Conservation (phyloP, 1,140 invertebrate species). For the Acyrthosiphon pisum region DNA sequence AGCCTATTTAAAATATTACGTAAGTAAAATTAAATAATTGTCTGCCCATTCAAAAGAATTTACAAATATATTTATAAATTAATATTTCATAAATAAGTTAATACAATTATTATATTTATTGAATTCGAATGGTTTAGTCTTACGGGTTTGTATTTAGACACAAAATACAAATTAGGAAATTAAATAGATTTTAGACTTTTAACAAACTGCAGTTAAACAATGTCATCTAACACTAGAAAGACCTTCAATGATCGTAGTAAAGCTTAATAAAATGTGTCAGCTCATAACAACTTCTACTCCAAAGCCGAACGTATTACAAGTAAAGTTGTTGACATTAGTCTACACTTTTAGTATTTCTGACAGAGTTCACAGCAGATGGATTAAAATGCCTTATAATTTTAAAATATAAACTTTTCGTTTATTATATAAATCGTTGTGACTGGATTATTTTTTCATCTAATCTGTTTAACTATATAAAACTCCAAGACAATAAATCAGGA, state of each 20-base stretch:
- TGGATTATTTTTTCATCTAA: constrained; percentile 27
- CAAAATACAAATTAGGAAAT: not conserved
- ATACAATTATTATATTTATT: not conserved
- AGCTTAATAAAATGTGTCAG: constrained; percentile 23
- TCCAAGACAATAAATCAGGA: not conserved
- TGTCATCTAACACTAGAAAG: not conserved
- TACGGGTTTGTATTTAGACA: not conserved
- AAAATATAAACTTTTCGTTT: not conserved
- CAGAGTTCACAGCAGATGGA: constrained; percentile 13
- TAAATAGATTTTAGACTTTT: not conserved
- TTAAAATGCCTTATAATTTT: constrained; percentile 23
- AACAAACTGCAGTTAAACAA: not conserved
- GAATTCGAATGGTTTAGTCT: not conserved
- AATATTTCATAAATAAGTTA: not conserved
- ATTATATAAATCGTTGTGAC: not conserved
- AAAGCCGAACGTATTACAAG: constrained; percentile 18
- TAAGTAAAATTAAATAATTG: not conserved
- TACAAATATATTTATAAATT: not conserved
- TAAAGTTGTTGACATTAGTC: constrained; percentile 42
- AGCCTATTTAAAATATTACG: not conserved
- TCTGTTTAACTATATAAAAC: not conserved
- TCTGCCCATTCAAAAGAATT: not conserved
- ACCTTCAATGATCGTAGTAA: not conserved
- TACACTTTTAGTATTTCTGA: constrained; percentile 22
- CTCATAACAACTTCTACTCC: constrained; percentile 1